phyloP scores from a whole-genome alignment of 2,888 invertebrate species.

The Philaethria dido region DNA sequence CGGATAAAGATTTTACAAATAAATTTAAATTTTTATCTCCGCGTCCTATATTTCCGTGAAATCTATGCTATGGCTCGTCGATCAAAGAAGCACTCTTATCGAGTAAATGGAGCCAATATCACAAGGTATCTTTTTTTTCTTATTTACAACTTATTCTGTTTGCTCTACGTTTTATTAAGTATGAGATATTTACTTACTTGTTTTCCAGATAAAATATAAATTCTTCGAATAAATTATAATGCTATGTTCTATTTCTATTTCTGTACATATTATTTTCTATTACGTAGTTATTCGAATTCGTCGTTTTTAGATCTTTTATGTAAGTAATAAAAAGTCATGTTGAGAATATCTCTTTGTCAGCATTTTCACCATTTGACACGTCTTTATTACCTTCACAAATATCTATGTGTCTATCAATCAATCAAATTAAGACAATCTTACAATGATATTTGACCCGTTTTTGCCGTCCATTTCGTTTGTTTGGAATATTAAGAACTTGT shows the following conservation, averaged over 20 bases:
- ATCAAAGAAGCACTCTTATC: conserved; percentile 24
- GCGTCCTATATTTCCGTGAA: conserved; percentile 17
- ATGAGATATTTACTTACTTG: not conserved
- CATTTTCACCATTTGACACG: no score
- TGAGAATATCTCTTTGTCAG: no score
- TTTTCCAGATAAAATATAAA: not conserved
- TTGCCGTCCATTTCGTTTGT: no score
- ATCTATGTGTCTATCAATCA: no score
- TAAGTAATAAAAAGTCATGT: no score
- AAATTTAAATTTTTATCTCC: conserved; percentile 24
- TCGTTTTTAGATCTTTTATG: no score
- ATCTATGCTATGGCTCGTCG: conserved; percentile 21
- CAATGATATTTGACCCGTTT: no score
- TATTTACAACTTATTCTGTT: conserved; percentile 7
- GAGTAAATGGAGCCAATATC: conserved; percentile 24
- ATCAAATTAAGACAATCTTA: no score
- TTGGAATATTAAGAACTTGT: no score
- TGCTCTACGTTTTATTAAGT: conserved; percentile 12
- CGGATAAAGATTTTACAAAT: conserved; percentile 6
- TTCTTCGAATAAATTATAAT: not conserved
- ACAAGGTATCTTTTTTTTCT: conserved; percentile 14
- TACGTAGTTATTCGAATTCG: no score
- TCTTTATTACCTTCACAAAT: no score
- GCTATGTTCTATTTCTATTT: not conserved
- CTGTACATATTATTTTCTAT: not conserved